Evolutionary conservation across 1,140 invertebrate genomes (phyloP).

Genomic region (Leptopilina clavipes): DNA sequence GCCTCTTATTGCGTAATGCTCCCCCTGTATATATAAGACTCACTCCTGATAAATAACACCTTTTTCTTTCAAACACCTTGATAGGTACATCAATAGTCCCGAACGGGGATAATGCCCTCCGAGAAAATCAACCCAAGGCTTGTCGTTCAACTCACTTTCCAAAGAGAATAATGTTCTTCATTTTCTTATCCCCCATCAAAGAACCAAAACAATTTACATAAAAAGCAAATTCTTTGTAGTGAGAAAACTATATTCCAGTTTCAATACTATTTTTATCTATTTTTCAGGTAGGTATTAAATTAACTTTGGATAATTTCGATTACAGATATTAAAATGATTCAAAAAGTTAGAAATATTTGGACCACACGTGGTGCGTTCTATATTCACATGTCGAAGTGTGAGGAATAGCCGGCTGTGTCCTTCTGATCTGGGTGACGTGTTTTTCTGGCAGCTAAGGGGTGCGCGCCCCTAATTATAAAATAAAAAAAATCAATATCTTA

Average conservation of each 20-base stretch:
- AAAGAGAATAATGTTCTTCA: slow-evolving; percentile 4
- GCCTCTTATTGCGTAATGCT: slow-evolving; percentile 32
- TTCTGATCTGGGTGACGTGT: slow-evolving; percentile 66
- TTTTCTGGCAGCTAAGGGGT: slow-evolving; percentile 71
- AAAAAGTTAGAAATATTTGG: too few relatives aligned
- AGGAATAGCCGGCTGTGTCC: slow-evolving; percentile 52
- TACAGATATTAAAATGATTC: too few relatives aligned
- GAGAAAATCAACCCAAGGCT: slow-evolving; percentile 7
- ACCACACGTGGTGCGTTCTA: slow-evolving; percentile 41
- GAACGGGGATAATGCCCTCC: slow-evolving; percentile 1
- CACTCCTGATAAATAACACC: slow-evolving; percentile 25
- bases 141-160: not conserved
- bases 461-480: slow-evolving; percentile 75
- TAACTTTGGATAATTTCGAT: too few relatives aligned
- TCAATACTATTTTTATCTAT: not conserved
- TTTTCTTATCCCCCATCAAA: not conserved
- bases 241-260: not conserved
- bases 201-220: slow-evolving; percentile 9
- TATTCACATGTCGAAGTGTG: slow-evolving; percentile 48
- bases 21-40: slow-evolving; percentile 2
- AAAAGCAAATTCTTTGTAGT: not conserved
- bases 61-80: slow-evolving; percentile 33
- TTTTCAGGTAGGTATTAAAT: not conserved
- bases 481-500: slow-evolving; percentile 76
- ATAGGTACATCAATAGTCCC: slow-evolving; percentile 31